phyloP scores from a whole-genome alignment of 2,113 vertebrate genomes.

The Panthera tigris region DNA sequence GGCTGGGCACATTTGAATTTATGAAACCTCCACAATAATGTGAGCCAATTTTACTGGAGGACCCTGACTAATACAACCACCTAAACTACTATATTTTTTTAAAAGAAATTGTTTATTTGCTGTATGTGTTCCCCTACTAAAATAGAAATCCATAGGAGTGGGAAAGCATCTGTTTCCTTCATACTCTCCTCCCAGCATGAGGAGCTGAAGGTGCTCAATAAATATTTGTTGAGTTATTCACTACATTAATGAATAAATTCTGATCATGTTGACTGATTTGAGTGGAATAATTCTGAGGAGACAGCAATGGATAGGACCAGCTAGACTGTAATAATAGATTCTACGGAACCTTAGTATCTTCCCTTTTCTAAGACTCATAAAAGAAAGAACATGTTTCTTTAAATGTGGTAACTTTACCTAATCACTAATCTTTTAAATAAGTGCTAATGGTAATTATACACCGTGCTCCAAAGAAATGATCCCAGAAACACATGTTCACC shows the following conservation, averaged over 20 bases:
- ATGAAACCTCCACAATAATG: neutral
- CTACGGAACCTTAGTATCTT: neutral
- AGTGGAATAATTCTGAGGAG: neutral
- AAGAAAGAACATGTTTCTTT: neutral
- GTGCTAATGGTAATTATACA: neutral
- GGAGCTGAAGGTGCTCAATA: neutral
- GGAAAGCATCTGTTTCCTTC: neutral
- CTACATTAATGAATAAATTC: neutral
- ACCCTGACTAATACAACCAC: neutral
- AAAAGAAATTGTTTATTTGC: neutral
- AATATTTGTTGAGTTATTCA: neutral
- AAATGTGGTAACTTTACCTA: neutral
- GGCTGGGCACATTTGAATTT: neutral
- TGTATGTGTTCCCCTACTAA: neutral
- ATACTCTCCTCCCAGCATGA: neutral
- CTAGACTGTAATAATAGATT: neutral
- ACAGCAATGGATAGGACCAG: neutral
- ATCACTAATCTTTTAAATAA: neutral
- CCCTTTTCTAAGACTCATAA: neutral
- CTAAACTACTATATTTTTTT: neutral
- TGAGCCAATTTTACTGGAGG: neutral
- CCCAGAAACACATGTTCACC: neutral
- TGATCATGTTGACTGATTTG: neutral
- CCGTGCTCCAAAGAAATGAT: neutral
- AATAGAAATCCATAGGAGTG: neutral